Evolutionary conservation across 1,140 invertebrate species (phyloP), one percentile per base, ranked within the genome.

Genomic region (Pantala flavescens): DNA sequence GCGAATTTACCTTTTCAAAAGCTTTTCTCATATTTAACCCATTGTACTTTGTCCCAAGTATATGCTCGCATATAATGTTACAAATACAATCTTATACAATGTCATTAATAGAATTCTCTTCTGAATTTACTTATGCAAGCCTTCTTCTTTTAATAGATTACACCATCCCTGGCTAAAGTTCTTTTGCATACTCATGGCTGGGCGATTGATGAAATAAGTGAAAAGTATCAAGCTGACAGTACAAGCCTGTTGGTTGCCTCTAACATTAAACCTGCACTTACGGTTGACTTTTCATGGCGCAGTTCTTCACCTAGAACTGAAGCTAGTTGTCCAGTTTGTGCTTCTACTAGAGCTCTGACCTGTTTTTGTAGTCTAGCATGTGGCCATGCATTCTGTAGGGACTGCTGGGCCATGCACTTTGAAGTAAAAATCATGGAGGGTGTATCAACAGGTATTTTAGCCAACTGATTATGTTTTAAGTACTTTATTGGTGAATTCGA

Each of bases 401-500:
- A 95, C 76, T 98, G 97, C 83, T 98, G 97, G 97, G 89, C 90
- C 76, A 93, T 89, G 84, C 94, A 97, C 86, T 97, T 98, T 84
- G 94, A 97, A 87, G 90, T 95, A 78, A 96, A 98, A 88, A 95
- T 99, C 79, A 90, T 88, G 82, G 93, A 95, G 85, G 94, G 95
- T 80, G 86, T 88, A 75, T 90, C 89, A 21, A 90, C 88, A 79
- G 86, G 89, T 90, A 82, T 79, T 80, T 79, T 70, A 74, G 2
- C 28, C 28, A 9, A 36, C 9, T 36, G 28, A 36, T 36, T 2
- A 36, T 5, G 9, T 36, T 36, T 36, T 36, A 36, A 36, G 2
- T n/a, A n/a, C n/a, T n/a, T n/a, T n/a, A n/a, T n/a, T n/a, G n/a
- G n/a, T n/a, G n/a, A n/a, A n/a, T n/a, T n/a, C n/a, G n/a, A n/a